Evolutionary conservation across 2,113 vertebrate species (phyloP), one percentile per base, ranked within the genome.

Genomic region (Blennius ocellaris): DNA sequence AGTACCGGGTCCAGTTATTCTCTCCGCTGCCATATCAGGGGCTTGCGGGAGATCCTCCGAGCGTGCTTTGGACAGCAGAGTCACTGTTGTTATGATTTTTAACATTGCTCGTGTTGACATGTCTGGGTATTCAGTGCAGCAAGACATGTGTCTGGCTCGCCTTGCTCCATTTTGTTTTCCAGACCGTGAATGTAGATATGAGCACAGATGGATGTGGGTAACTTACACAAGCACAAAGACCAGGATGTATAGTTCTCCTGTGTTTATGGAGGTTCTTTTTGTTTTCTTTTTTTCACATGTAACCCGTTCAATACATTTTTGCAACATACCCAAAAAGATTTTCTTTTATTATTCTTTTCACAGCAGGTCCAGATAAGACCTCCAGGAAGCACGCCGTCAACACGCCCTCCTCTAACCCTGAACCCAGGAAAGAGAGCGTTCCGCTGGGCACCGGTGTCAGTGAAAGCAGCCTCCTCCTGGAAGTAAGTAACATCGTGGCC

Each of bases 391-490:
- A 93, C 41, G 57, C 70, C 39, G 73, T 71, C 78, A 88, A 74
- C 80, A 52, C 85, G n/a, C 16, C 89, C 54, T 78, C 91, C 61
- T 86, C 50, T 41, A 90, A 83, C 82, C 81, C 89, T 56, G 93
- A 95, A 71, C 80, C 58, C 1, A 90, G 93, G 56, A 95, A 94
- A 84, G 95, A 94, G 51, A 84, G 88, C 36, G 43, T 65, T 15
- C 59, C 84, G 1, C 36, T 67, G 57, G 84, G 84, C 57, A 69
- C 82, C 47, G 4, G 75, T 0, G 76, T 94, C 75, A 94, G 93
- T 76, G 97, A 98, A 89, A 97, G 95, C 81, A 89, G 92, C 87
- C 94, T 97, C 69, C 91, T 99, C n/a, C 93, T 98, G 76, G 97
- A 99, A 91, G 97, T 97, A 93, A 93, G 95, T 67, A 63, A 66